Percentiles rank a stretch among this genome's conserved stretches.
phyloP scores from a whole-genome alignment of 2,888 invertebrate species.

The Drosophila anomalata region DNA sequence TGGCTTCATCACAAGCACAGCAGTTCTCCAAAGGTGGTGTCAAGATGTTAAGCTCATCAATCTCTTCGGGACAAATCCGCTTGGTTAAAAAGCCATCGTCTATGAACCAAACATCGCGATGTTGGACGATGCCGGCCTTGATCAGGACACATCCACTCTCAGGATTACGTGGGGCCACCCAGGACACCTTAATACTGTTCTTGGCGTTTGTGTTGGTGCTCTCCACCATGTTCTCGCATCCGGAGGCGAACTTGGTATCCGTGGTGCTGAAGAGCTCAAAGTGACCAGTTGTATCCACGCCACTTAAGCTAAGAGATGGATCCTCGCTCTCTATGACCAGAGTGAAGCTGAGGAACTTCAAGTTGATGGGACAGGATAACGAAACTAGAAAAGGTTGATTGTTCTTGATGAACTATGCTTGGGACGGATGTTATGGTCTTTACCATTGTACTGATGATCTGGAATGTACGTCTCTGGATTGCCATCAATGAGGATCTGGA shows the following conservation, averaged over 20 bases:
- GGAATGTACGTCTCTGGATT: slow-evolving; percentile 89
- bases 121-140: slow-evolving; percentile 91
- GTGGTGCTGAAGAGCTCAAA: slow-evolving; percentile 90
- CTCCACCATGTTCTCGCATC: slow-evolving; percentile 92
- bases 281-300: slow-evolving; percentile 85
- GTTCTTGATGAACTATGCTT: background rate
- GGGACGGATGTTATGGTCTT: slow-evolving; percentile 47
- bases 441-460: slow-evolving; percentile 89
- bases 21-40: slow-evolving; percentile 90
- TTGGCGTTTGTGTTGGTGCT: slow-evolving; percentile 92
- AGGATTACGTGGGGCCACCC: slow-evolving; percentile 91
- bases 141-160: slow-evolving; percentile 93
- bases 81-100: slow-evolving; percentile 90
- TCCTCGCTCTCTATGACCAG: slow-evolving; percentile 90
- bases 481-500: slow-evolving; percentile 88
- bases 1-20: slow-evolving; percentile 98
- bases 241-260: slow-evolving; percentile 89
- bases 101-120: slow-evolving; percentile 90
- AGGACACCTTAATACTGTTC: slow-evolving; percentile 88
- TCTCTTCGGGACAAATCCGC: slow-evolving; percentile 89
- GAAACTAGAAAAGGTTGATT: slow-evolving; percentile 85
- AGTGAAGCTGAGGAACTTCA: slow-evolving; percentile 92
- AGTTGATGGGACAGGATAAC: slow-evolving; percentile 86
- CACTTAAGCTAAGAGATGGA: slow-evolving; percentile 62
- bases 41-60: slow-evolving; percentile 87